These are phyloP conservation scores for Sitobion miscanthi DNA, from an alignment of 1,140 invertebrate species.

Conservation along the genomic window DNA sequence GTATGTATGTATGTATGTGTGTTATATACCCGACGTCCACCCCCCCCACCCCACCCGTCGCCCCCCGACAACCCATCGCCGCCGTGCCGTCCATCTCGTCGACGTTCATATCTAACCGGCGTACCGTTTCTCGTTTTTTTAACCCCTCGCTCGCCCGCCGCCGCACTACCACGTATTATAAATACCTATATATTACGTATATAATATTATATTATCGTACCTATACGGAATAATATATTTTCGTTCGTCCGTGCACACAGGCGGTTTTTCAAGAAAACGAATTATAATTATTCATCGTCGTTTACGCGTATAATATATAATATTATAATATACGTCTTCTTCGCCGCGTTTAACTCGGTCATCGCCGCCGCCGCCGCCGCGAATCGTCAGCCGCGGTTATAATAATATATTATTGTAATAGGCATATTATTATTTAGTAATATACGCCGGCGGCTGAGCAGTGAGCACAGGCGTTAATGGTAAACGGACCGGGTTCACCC, in stretches of 20 bases:
- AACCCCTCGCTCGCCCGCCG: neutral
- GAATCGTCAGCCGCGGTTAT: neutral
- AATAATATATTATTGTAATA: slow-evolving; percentile 28
- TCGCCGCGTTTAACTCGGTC: slow-evolving; percentile 32
- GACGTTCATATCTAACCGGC: slow-evolving; percentile 5
- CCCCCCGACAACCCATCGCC: neutral
- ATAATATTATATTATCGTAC: neutral
- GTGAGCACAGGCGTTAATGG: neutral
- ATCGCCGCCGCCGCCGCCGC: slow-evolving; percentile 20
- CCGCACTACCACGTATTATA: neutral
- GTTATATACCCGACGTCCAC: neutral
- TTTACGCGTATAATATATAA: slow-evolving; percentile 22
- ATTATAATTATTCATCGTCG: slow-evolving; percentile 41
- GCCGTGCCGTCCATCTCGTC: neutral
- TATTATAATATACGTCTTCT: slow-evolving; percentile 14
- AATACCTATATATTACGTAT: neutral
- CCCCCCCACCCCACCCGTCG: no score
- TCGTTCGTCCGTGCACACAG: slow-evolving; percentile 10
- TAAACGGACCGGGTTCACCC: neutral
- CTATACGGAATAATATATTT: slow-evolving; percentile 21
- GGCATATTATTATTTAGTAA: neutral
- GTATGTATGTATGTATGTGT: neutral
- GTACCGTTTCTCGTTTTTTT: slow-evolving; percentile 43
- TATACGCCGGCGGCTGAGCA: neutral
- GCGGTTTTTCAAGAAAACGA: slow-evolving; percentile 43